These are phyloP conservation scores for Centropristis striata DNA, from an alignment of 2,113 vertebrate species.

Conservation along the genomic window DNA sequence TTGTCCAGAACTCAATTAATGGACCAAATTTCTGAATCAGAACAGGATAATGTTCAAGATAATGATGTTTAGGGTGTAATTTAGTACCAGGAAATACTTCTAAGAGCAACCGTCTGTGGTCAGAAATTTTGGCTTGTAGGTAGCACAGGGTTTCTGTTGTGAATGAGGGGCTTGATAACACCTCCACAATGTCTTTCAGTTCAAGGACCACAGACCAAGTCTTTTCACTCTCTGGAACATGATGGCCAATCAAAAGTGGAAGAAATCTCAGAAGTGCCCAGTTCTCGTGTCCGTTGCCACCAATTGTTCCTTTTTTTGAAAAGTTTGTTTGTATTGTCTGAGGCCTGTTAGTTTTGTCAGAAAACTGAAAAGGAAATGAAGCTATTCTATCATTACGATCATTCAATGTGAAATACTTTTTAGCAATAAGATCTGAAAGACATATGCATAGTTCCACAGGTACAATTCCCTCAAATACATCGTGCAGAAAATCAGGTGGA, in stretches of 20 bases:
- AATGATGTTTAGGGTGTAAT: conserved; percentile 43
- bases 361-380: conserved; percentile 27
- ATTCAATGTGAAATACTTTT: conserved; percentile 19
- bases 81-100: conserved; percentile 44
- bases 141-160: conserved; percentile 50
- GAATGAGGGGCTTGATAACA: conserved; percentile 35
- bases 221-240: conserved; percentile 25
- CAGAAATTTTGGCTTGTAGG: conserved; percentile 51
- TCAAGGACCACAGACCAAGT: conserved; percentile 45
- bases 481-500: neutral
- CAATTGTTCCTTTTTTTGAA: conserved; percentile 6
- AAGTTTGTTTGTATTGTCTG: conserved; percentile 31
- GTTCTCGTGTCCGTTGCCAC: conserved; percentile 17
- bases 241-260: conserved; percentile 21
- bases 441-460: neutral
- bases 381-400: conserved; percentile 14
- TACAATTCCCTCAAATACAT: neutral
- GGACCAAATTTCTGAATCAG: conserved; percentile 45
- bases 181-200: conserved; percentile 51
- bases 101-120: conserved; percentile 48
- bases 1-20: conserved; percentile 50
- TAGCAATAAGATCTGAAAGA: neutral
- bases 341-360: conserved; percentile 35
- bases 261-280: conserved; percentile 27
- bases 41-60: conserved; percentile 51